Evolutionary conservation across 2,113 vertebrate species (phyloP).

Genomic region (Ctenodactylus gundi): DNA sequence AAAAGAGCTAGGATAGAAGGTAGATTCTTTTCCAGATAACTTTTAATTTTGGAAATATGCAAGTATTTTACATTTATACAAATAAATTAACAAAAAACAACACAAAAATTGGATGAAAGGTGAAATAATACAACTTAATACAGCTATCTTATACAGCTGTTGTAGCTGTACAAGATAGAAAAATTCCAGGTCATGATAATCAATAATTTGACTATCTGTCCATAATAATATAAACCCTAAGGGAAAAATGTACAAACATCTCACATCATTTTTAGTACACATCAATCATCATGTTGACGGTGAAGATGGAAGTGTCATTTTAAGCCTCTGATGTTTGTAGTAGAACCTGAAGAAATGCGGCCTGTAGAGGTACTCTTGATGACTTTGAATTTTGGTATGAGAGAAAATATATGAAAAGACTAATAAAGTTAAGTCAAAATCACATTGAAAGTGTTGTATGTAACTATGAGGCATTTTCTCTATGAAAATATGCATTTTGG

Average conservation of each 20-base stretch:
- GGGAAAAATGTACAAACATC: background rate
- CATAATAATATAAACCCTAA: background rate
- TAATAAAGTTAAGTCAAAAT: background rate
- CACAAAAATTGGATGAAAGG: background rate
- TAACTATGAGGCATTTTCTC: background rate
- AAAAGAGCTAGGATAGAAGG: background rate
- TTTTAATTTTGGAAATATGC: background rate
- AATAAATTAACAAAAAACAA: background rate
- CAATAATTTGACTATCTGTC: background rate
- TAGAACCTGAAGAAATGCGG: background rate
- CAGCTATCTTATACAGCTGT: too few relatives aligned
- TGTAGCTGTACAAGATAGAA: background rate
- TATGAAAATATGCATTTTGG: background rate
- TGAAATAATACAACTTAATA: background rate
- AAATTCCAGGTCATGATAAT: background rate
- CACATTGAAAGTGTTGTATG: background rate
- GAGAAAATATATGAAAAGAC: background rate
- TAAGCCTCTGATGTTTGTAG: background rate
- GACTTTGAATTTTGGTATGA: background rate
- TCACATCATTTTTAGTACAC: background rate
- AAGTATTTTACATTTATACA: background rate
- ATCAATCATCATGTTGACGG: fast-evolving
- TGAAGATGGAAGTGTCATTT: background rate
- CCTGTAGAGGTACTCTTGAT: background rate
- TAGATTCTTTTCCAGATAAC: background rate